Evolutionary conservation across 2,797 vertebrate species (phyloP), one percentile per base, ranked within the genome.

Genomic region (Pangasius krempfi): DNA sequence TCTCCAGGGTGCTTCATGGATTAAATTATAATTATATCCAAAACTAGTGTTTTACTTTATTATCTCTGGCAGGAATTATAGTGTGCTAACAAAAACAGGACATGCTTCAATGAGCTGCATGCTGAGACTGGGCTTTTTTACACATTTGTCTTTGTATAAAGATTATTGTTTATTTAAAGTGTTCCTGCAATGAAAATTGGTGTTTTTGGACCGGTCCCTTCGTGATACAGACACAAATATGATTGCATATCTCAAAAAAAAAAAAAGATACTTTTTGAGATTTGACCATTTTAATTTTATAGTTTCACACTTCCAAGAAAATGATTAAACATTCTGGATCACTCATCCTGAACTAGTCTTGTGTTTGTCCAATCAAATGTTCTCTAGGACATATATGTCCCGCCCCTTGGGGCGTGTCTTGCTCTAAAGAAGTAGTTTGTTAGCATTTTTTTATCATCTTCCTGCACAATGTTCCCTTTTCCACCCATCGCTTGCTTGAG

Each of bases 41-140:
- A 50, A 79, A 50, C 58, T 50, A 33, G n/a, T 52, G n/a, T 40
- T 78, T 33, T 64, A 33, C 70, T 62, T 62, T 44, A 44, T 60
- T 50, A 50, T 86, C 58, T 86, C 18, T 78, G 72, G 72, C 40
- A 78, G 50, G 73, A 86, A 79, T 25, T 87, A 12, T 30, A 66
- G 9, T 4, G 6, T 27, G 20, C 9, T 27, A 4, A 40, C 4
- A 25, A 58, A 60, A 37, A 25, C 30, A 27, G 10, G 18, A 54
- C 50, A 33, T 20, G 50, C 76, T 54, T 33, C 27, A 54, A 2
- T 54, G 47, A 33, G 76, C n/a, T 30, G 73, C 44, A 27, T 76
- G 44, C 44, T 27, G 37, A 72, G 70, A 18, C 10, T 72, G 70
- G 40, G 70, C 33, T 40, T 8, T 68, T 72, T 72, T 18, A 72